These are phyloP conservation scores for Pteropus alecto DNA, from an alignment of 2,113 vertebrate species.

Conservation along the genomic window DNA sequence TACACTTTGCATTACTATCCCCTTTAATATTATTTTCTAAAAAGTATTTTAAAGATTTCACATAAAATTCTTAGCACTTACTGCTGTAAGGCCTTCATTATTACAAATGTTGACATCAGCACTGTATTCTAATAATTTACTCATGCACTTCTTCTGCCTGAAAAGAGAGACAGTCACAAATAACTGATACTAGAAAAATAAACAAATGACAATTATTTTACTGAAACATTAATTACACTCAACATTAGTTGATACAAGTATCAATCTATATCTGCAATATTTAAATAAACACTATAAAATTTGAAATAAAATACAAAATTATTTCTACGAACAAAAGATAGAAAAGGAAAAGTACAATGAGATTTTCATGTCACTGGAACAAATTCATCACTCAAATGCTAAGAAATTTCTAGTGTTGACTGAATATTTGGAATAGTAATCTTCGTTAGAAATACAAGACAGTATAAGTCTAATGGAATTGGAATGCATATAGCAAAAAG, in stretches of 20 bases:
- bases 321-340: neutral
- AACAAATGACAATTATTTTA: conserved; percentile 5
- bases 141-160: conserved; percentile 99
- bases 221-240: neutral
- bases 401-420: neutral
- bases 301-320: conserved; percentile 42
- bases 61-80: conserved; percentile 84
- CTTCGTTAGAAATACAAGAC: neutral
- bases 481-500: conserved; percentile 12
- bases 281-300: neutral
- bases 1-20: neutral
- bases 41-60: neutral
- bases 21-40: conserved; percentile 27
- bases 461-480: neutral
- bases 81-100: conserved; percentile 98
- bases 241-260: neutral
- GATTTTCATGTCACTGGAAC: neutral
- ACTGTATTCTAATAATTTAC: conserved; percentile 94
- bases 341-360: neutral
- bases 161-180: conserved; percentile 62
- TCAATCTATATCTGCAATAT: neutral
- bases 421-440: neutral
- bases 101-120: conserved; percentile 99
- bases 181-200: neutral
- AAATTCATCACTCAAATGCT: conserved; percentile 1